Evolutionary conservation across 2,797 vertebrate species (phyloP).

Genomic region (Takifugu rubripes): DNA sequence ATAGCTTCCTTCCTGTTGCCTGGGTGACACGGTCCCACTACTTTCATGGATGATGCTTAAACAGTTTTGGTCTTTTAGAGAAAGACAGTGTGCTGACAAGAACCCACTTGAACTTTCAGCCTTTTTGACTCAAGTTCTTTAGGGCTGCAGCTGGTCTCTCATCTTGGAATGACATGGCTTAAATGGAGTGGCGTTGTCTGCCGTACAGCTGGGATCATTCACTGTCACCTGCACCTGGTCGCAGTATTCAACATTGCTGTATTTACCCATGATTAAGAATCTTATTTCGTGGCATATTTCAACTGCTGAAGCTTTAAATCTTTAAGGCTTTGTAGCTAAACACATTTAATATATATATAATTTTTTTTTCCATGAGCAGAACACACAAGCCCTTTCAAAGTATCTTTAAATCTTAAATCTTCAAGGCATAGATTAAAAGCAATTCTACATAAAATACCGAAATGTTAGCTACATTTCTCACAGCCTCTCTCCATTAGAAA

Average conservation of each 20-base stretch:
- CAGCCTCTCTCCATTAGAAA: too few species aligned
- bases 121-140: constrained; percentile 40
- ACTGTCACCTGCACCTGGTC: constrained; percentile 1
- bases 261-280: too few species aligned
- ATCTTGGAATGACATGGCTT: constrained; percentile 9
- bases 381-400: not conserved
- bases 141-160: constrained; percentile 49
- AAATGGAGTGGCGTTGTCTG: constrained; percentile 33
- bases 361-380: too few species aligned
- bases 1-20: constrained; percentile 77
- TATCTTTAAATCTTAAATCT: not conserved
- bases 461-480: too few species aligned
- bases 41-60: constrained; percentile 60
- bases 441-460: too few species aligned
- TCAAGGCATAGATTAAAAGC: not conserved
- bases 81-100: constrained; percentile 46
- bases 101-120: constrained; percentile 50
- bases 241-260: too few species aligned
- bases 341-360: too few species aligned
- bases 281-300: too few species aligned
- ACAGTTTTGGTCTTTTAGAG: constrained; percentile 42
- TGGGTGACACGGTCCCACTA: constrained; percentile 68
- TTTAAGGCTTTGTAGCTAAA: too few species aligned
- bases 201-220: constrained; percentile 34
- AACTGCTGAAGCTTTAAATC: too few species aligned